Evolutionary conservation across 2,113 vertebrate genomes (phyloP).

Genomic region (Neotragus pygmaeus): DNA sequence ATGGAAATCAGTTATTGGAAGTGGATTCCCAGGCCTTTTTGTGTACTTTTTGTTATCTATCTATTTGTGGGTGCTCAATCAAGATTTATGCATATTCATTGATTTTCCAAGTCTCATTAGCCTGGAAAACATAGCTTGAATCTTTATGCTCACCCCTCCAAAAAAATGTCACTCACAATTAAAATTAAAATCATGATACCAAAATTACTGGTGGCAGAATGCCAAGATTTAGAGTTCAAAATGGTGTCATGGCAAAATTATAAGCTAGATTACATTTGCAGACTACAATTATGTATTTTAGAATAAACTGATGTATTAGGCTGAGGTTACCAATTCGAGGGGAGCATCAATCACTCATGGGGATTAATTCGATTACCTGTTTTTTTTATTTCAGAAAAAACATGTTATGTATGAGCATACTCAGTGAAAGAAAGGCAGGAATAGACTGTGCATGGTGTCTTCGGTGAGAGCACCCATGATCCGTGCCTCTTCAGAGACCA

Average conservation of each 20-base stretch:
- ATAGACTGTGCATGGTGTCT: background rate
- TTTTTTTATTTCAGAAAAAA: slow-evolving; percentile 2
- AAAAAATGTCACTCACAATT: slow-evolving; percentile 8
- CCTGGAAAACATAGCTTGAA: slow-evolving; percentile 42
- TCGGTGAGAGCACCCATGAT: background rate
- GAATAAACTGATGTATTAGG: background rate
- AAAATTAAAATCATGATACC: slow-evolving; percentile 32
- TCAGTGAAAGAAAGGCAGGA: background rate
- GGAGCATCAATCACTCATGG: background rate
- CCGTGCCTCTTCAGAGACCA: background rate
- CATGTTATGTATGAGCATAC: background rate
- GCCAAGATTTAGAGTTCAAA: slow-evolving; percentile 38
- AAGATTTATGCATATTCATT: slow-evolving; percentile 66
- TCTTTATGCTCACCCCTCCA: background rate
- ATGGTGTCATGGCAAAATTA: background rate
- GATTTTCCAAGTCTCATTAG: slow-evolving; percentile 54
- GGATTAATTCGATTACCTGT: background rate
- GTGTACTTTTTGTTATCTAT: slow-evolving; percentile 30
- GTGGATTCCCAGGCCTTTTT: slow-evolving; percentile 22
- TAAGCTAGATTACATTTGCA: background rate
- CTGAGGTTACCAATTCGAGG: background rate
- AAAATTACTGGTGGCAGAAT: slow-evolving; percentile 27
- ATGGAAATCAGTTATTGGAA: slow-evolving; percentile 21
- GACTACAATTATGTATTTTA: background rate
- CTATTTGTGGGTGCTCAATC: slow-evolving; percentile 61